Evolutionary conservation across 23 tunicate genomes (phyloP).

Genomic region (Ascidia mentula): DNA sequence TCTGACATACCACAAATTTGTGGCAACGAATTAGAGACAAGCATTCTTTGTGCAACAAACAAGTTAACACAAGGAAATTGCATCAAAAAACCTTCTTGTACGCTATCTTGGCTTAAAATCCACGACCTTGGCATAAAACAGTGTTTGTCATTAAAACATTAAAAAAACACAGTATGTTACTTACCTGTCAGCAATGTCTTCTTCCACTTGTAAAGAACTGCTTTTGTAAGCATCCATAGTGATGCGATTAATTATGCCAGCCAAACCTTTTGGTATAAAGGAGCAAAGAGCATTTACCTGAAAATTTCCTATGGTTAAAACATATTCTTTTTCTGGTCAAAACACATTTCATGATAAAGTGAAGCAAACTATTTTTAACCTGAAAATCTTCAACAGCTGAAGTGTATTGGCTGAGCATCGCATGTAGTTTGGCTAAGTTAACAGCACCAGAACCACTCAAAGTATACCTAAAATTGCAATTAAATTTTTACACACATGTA

Average conservation of each 20-base stretch:
- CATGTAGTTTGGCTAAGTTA: conserved; percentile 28
- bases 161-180: neutral
- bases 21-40: conserved; percentile 14
- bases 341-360: neutral
- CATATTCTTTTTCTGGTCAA: too few species aligned
- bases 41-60: conserved; percentile 50
- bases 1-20: conserved; percentile 21
- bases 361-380: too few species aligned
- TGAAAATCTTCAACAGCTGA: conserved; percentile 18
- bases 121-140: conserved; percentile 25
- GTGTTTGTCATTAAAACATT: neutral
- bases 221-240: neutral
- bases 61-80: conserved; percentile 59
- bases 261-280: conserved; percentile 11
- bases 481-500: too few species aligned
- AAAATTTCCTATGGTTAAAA: neutral
- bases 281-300: conserved; percentile 21
- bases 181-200: neutral
- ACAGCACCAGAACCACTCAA: conserved; percentile 20
- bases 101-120: conserved; percentile 18
- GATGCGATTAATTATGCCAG: neutral
- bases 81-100: conserved; percentile 34
- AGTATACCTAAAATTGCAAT: neutral
- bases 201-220: neutral
- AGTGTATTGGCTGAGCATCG: conserved; percentile 18